Base-by-base conservation (phyloP, 30 jellyfish, hydroid and myxozoan genomes). In the Sanderia malayensis region DNA sequence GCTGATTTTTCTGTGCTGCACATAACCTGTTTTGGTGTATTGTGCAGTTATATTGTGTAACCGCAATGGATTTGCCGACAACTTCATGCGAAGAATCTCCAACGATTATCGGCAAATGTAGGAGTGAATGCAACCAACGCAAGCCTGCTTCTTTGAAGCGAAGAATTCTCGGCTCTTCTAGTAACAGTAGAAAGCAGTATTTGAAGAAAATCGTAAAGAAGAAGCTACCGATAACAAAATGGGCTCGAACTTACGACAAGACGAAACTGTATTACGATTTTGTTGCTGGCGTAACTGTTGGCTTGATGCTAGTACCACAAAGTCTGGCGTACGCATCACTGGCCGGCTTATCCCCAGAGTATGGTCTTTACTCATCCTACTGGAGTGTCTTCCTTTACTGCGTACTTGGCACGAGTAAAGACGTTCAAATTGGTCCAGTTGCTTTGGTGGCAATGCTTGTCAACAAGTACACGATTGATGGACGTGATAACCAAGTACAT, bases 281-380 rank as follows among this genome's bases (percentile, higher is more conserved):
- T 6, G 73, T 83, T 11, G 87, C 95, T 29, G 95, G 95, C 2
- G 72, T 83, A n/a, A 71, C 95, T 20, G 95, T 83, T 63, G 95
- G 95, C 26, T 44, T 83, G 67, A 71, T 83, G 87, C 61, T 83
- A 18, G 95, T 83, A 0, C 95, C 95, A 8, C 95, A 83, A 31
- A 71, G 87, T 34, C 31, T 83, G 71, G 95, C 95, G 2, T 71
- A 71, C 73, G 46, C 95, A 4, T 68, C 87, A 20, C 67, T 83
- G 2, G 87, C 87, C 0, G 95, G 95, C 13, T 66, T 72, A 8
- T 53, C 87, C 20, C 95, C 95, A 18, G 87, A 71, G 27, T 72
- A 71, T 62, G 95, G 95, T 55, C 83, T 83, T 4, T 83, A 83
- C 34, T 68, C 95, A 1, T 83, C 95, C 0, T 71, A 71, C 34